Base-by-base conservation (phyloP, 2,888 invertebrate species). In the Brachyopa scutellaris region DNA sequence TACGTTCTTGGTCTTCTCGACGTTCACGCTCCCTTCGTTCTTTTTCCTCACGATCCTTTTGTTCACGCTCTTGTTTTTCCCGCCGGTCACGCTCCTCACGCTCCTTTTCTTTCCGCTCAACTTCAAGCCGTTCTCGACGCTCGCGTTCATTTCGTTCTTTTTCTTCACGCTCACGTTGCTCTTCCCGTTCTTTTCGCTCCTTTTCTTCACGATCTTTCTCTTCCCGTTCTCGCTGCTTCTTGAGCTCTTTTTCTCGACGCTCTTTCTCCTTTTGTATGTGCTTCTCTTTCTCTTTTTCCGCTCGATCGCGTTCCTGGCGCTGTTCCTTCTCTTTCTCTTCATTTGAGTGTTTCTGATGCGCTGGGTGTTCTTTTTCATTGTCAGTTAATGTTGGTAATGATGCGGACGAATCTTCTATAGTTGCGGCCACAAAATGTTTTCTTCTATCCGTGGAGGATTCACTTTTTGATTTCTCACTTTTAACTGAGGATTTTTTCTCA, bases 41-140 rank as follows among this genome's bases (percentile, higher is more conserved):
- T 40, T 77, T 67, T 17, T 85, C 85, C 36, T 86, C 85, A 87
- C 89, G 88, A 86, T 87, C 85, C 85, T 87, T 80, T 67, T 85
- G 85, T 84, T 79, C 87, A 15, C 88, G 87, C 66, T 88, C 87
- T 73, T 87, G 40, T 23, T 72, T 88, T 87, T 80, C 88, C 9
- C 83, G 84, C 8, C 73, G 69, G 9, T 86, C 84, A 67, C 86
- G 84, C 55, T 90, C 88, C 53, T 82, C 80, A 8, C 70, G 80
- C 67, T 89, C 87, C 23, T 87, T 87, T 78, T 85, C 88, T 85
- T 88, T 86, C 84, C 87, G 87, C 85, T 84, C 86, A 76, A 80
- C 84, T 85, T 79, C 89, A 88, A 84, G 69, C 7, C 78, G 87
- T 86, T 84, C 89, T 53, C 88, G 88, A 84, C 86, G 84, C 38